Conservation (phyloP, 2,113 vertebrate species). For the Oncorhynchus masou region DNA sequence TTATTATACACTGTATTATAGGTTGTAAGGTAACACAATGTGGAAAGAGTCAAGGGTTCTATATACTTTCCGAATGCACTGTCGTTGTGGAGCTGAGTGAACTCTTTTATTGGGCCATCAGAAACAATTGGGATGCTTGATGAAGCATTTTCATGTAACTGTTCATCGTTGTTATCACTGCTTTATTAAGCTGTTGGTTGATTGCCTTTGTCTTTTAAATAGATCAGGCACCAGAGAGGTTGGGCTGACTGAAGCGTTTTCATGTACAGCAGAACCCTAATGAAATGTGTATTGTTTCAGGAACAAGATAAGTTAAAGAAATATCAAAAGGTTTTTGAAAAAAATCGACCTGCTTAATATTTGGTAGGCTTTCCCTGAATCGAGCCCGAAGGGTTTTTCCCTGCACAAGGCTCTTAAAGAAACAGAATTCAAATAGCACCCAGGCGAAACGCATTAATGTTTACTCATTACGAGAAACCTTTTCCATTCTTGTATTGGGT, state of each 20-base stretch:
- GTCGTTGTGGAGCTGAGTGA: background rate
- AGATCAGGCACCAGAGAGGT: background rate
- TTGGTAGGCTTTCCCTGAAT: background rate
- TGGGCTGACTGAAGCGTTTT: too few relatives aligned
- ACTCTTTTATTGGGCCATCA: too few relatives aligned
- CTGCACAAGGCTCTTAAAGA: background rate
- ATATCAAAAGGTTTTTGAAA: background rate
- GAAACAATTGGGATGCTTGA: constrained; percentile 14
- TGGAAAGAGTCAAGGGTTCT: too few relatives aligned
- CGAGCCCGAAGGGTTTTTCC: background rate
- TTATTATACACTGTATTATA: too few relatives aligned
- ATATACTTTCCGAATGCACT: too few relatives aligned
- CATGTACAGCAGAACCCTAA: background rate
- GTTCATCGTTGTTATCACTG: background rate
- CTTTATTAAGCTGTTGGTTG: background rate
- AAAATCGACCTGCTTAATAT: background rate
- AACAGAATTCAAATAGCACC: background rate
- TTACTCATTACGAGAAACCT: constrained; percentile 12
- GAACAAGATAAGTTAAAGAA: background rate
- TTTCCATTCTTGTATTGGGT: background rate
- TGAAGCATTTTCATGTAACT: background rate
- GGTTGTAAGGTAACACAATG: too few relatives aligned
- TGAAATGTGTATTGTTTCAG: background rate
- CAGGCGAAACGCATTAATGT: constrained; percentile 3
- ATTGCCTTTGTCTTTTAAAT: background rate